Evolutionary conservation across 2,888 invertebrate genomes (phyloP).

Genomic region (Rhogogaster chlorosoma): DNA sequence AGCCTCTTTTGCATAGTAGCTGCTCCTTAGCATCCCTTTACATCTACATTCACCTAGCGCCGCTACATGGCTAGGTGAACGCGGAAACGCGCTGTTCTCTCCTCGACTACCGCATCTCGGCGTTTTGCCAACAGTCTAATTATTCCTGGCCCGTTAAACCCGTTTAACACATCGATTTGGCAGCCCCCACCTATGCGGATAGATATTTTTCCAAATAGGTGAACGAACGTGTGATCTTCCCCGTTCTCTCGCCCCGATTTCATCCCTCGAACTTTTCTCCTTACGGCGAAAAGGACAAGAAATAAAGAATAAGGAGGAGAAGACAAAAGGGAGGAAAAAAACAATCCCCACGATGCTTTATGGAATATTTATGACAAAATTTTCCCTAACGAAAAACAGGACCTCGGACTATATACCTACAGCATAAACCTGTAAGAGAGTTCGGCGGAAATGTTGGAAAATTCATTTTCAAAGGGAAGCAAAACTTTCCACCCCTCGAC

Average conservation of each 20-base stretch:
- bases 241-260: background rate
- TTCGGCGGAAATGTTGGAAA: background rate
- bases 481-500: background rate
- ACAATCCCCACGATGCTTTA: too few relatives aligned
- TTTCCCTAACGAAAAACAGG: too few relatives aligned
- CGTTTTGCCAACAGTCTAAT: constrained; percentile 74
- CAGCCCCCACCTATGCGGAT: background rate
- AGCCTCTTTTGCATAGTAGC: constrained; percentile 16
- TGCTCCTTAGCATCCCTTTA: background rate
- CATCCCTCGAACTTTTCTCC: too few relatives aligned
- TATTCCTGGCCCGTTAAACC: constrained; percentile 74
- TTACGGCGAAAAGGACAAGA: too few relatives aligned
- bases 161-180: constrained; percentile 70
- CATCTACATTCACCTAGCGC: background rate
- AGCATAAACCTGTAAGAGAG: background rate
- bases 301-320: too few relatives aligned
- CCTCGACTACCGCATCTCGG: constrained; percentile 62
- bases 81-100: background rate
- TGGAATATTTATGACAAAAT: too few relatives aligned
- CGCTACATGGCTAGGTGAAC: background rate
- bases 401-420: too few relatives aligned
- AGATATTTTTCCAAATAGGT: background rate
- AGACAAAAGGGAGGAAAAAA: too few relatives aligned
- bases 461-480: background rate
- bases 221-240: background rate